Evolutionary conservation across 2,888 invertebrate genomes (phyloP).

Genomic region (Capitulum mitella): DNA sequence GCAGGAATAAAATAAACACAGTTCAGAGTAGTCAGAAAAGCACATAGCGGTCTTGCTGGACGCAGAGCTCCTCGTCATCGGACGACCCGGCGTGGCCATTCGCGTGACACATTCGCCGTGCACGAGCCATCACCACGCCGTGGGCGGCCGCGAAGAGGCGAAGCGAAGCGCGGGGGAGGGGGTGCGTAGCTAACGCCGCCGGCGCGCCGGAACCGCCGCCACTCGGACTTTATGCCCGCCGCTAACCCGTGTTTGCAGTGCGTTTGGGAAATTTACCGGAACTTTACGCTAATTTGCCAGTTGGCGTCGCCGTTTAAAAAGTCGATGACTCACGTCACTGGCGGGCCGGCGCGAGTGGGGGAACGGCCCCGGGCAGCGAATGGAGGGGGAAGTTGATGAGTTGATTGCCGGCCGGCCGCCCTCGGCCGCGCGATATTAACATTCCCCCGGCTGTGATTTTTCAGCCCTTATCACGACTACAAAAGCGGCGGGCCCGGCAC

Average conservation of each 20-base stretch:
- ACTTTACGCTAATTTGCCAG: neutral
- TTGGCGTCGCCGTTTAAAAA: neutral
- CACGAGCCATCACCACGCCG: too few species aligned
- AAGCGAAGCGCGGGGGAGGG: too few species aligned
- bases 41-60: too few species aligned
- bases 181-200: neutral
- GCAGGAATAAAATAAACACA: too few species aligned
- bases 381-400: neutral
- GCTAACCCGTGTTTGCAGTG: neutral
- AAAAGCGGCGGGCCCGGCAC: constrained; percentile 4
- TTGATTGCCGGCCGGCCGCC: neutral
- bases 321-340: neutral
- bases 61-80: too few species aligned
- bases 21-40: too few species aligned
- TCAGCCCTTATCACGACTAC: neutral
- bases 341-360: neutral
- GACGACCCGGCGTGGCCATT: too few species aligned
- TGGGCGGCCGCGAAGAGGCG: too few species aligned
- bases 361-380: neutral
- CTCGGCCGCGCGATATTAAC: constrained; percentile 11
- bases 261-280: neutral
- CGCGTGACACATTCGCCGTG: too few species aligned
- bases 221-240: neutral
- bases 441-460: neutral
- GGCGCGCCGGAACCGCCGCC: too few species aligned